These are phyloP conservation scores for Ferdinandea cuprea DNA, from an alignment of 2,888 invertebrate genomes.

Conservation along the genomic window DNA sequence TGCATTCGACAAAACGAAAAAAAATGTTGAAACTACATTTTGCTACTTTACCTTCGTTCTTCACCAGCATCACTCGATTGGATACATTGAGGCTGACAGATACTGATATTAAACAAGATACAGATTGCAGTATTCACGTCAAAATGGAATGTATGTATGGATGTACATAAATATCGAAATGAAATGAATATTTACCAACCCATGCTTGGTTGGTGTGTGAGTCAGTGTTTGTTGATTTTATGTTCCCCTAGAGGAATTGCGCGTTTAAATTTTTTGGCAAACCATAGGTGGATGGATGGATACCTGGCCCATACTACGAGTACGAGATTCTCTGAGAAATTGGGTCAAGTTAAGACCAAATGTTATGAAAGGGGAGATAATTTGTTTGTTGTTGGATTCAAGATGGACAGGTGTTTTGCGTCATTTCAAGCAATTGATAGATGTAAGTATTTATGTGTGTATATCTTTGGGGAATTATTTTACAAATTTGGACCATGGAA, in stretches of 20 bases:
- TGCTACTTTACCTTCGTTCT: not conserved
- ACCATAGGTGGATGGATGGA: not conserved
- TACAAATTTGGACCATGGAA: no score
- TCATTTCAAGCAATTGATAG: not conserved
- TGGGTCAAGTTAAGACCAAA: constrained; percentile 44
- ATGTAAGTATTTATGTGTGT: no score
- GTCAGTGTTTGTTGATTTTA: constrained; percentile 2
- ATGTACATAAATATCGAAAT: no score
- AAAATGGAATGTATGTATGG: constrained; percentile 26
- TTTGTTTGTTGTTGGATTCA: not conserved
- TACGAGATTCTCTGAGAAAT: constrained; percentile 36
- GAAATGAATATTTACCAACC: constrained; percentile 31
- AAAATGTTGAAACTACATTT: no score
- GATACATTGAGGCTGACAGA: not conserved
- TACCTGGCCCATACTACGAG: no score
- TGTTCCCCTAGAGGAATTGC: constrained; percentile 5
- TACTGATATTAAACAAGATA: not conserved
- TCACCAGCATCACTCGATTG: not conserved
- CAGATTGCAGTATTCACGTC: not conserved
- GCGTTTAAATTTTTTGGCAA: constrained; percentile 21
- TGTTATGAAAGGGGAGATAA: not conserved
- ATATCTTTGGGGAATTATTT: no score
- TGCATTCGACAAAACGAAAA: no score
- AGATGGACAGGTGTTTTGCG: constrained; percentile 11
- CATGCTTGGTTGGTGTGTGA: not conserved